Evolutionary conservation across 2,113 vertebrate species (phyloP).

Genomic region (Archocentrus centrarchus): DNA sequence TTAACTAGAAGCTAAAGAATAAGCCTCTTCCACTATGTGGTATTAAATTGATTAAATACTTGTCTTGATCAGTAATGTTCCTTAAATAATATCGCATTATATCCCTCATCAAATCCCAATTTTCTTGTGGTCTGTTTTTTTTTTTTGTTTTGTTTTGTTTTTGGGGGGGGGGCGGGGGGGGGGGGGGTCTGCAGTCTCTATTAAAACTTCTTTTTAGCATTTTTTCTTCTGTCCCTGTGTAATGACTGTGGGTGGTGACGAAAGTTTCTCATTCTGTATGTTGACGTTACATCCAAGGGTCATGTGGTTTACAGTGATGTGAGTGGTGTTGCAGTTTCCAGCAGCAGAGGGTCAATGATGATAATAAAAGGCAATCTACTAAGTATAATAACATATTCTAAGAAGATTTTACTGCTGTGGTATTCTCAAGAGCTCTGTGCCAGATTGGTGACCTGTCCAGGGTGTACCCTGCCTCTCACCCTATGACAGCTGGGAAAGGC

Average conservation of each 20-base stretch:
- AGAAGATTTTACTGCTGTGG: background rate
- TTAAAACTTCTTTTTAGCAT: background rate
- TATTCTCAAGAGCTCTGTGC: background rate
- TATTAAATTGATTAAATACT: conserved; percentile 25
- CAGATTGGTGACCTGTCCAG: background rate
- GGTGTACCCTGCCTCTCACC: background rate
- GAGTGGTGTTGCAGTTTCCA: conserved; percentile 1
- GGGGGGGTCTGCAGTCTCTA: background rate
- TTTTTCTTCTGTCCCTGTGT: background rate
- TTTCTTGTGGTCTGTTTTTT: conserved; percentile 10
- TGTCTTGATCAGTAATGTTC: conserved; percentile 11
- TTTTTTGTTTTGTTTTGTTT: too few species aligned
- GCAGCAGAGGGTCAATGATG: background rate
- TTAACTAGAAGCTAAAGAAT: background rate
- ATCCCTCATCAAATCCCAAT: conserved; percentile 48
- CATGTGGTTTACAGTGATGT: conserved; percentile 37
- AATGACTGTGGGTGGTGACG: conserved; percentile 5
- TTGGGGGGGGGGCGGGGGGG: background rate
- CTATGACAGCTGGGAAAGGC: too few species aligned
- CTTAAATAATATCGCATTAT: conserved; percentile 18
- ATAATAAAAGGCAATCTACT: background rate
- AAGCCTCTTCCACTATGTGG: background rate
- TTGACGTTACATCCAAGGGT: background rate
- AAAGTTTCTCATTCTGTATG: background rate
- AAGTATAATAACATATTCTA: background rate